Evolutionary conservation across 2,888 invertebrate species (phyloP).

Genomic region (Pimpla rufipes): DNA sequence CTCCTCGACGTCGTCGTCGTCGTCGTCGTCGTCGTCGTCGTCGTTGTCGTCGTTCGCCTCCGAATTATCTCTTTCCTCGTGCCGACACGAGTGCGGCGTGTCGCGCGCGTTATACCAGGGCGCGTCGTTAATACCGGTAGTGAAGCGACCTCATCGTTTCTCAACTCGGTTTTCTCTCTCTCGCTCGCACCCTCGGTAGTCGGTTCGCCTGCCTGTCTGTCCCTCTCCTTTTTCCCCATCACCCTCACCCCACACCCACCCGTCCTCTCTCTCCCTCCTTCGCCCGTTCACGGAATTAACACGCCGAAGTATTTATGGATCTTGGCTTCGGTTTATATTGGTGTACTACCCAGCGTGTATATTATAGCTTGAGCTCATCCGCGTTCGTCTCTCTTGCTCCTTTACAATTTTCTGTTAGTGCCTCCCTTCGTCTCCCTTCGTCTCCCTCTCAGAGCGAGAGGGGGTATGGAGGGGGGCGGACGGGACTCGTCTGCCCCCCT

Average conservation of each 20-base stretch:
- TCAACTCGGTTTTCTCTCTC: slow-evolving; percentile 48
- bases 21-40: slow-evolving; percentile 46
- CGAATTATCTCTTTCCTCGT: slow-evolving; percentile 63
- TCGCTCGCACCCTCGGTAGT: not conserved
- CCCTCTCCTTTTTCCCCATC: slow-evolving; percentile 1
- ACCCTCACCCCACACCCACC: slow-evolving; percentile 57
- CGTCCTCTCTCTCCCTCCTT: slow-evolving; percentile 66
- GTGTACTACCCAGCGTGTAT: slow-evolving; percentile 59
- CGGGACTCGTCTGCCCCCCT: slow-evolving; percentile 5
- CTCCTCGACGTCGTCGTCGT: slow-evolving; percentile 52
- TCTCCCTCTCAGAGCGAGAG: too few species aligned
- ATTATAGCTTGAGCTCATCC: slow-evolving; percentile 40
- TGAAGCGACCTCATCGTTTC: slow-evolving; percentile 71
- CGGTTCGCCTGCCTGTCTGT: not conserved
- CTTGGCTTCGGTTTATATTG: slow-evolving; percentile 71
- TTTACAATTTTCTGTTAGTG: not conserved
- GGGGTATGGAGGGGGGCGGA: too few species aligned
- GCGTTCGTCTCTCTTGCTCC: slow-evolving; percentile 26
- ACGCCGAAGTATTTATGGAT: slow-evolving; percentile 82
- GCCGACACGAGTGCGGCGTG: slow-evolving; percentile 69
- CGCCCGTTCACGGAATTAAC: slow-evolving; percentile 82
- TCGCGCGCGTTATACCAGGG: slow-evolving; percentile 65
- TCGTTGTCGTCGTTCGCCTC: slow-evolving; percentile 54
- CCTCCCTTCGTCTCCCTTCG: slow-evolving; percentile 60
- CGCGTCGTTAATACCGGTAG: slow-evolving; percentile 83